Conservation (phyloP, 2,888 invertebrate genomes). For the Machimus atricapillus region DNA sequence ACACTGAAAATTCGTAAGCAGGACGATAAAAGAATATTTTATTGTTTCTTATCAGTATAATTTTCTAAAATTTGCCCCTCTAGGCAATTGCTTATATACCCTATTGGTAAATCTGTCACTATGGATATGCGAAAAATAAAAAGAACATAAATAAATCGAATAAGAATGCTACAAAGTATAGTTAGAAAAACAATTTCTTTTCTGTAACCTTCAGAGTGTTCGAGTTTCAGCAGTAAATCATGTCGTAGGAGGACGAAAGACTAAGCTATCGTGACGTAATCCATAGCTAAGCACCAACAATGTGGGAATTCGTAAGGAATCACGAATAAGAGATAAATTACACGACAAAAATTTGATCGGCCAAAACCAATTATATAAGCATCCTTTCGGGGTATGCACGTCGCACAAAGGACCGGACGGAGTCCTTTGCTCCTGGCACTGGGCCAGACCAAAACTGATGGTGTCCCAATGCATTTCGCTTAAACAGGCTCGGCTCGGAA, state of each 20-base stretch:
- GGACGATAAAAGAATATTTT: too few relatives aligned
- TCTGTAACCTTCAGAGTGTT: not conserved
- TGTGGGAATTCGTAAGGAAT: not conserved
- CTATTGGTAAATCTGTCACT: not conserved
- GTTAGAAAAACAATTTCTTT: not conserved
- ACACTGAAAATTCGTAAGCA: too few relatives aligned
- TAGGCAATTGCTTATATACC: too few relatives aligned
- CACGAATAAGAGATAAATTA: constrained; percentile 25
- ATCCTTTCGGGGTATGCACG: not conserved
- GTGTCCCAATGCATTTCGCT: constrained; percentile 3
- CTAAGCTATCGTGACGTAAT: not conserved
- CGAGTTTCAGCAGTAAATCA: not conserved
- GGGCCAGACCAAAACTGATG: not conserved
- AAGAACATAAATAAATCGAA: too few relatives aligned
- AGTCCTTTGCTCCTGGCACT: constrained; percentile 6
- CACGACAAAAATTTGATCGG: constrained; percentile 20
- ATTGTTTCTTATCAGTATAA: too few relatives aligned
- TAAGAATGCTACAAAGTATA: not conserved
- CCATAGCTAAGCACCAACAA: not conserved
- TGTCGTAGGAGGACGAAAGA: not conserved
- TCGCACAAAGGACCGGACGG: not conserved
- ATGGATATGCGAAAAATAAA: not conserved
- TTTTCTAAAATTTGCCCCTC: too few relatives aligned
- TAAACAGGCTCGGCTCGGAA: not conserved
- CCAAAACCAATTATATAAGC: constrained; percentile 24